A percentile compares a stretch with the other conserved stretches of the same genome.
phyloP scores from a whole-genome alignment of 1,140 invertebrate genomes.

The Hylaeus anthracinus region DNA sequence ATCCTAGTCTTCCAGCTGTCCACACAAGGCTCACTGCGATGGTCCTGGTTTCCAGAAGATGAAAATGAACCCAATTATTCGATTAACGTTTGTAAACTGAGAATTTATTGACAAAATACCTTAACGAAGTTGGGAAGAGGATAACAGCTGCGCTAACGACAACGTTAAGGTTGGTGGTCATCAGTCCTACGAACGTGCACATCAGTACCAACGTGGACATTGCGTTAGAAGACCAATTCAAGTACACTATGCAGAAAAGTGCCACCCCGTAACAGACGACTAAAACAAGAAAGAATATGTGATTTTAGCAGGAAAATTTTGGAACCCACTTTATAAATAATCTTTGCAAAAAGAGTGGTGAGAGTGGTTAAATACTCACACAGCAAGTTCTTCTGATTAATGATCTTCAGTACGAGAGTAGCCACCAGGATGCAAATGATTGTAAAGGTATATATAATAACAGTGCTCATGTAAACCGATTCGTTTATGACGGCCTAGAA shows the following conservation, averaged over 20 bases:
- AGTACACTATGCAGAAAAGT: conserved; percentile 41
- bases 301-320: background rate
- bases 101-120: conserved; percentile 68
- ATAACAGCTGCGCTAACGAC: conserved; percentile 82
- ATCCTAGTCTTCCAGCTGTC: conserved; percentile 79
- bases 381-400: conserved; percentile 69
- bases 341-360: no score
- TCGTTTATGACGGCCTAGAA: conserved; percentile 60
- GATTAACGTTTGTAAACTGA: no score
- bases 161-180: conserved; percentile 79
- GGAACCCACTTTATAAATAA: no score
- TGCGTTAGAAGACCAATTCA: conserved; percentile 72
- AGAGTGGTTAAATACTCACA: conserved; percentile 58
- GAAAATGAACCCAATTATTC: conserved; percentile 4
- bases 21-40: conserved; percentile 80
- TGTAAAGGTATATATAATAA: conserved; percentile 59
- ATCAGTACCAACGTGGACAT: conserved; percentile 77
- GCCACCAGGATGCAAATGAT: conserved; percentile 59
- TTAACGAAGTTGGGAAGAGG: conserved; percentile 82
- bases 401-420: conserved; percentile 61
- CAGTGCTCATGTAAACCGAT: conserved; percentile 63
- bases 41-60: conserved; percentile 71
- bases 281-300: conserved; percentile 2
- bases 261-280: conserved; percentile 39
- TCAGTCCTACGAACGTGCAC: conserved; percentile 81